Conservation (phyloP, 2,797 vertebrate species). For the Falco naumanni region DNA sequence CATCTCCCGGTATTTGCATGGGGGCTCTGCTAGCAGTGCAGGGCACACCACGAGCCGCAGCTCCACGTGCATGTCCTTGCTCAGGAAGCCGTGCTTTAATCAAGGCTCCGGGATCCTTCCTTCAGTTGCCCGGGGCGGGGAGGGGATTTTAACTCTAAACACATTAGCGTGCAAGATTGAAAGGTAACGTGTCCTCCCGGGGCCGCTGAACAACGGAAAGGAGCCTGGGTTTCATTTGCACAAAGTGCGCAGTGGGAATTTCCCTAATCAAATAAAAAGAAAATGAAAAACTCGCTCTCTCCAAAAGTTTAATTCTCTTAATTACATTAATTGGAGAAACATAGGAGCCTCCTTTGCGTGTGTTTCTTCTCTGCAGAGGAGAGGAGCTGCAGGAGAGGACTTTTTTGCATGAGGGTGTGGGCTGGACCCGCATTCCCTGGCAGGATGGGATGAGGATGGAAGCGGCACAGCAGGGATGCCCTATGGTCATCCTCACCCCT, state of each 20-base stretch:
- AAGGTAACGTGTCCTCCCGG: slow-evolving; percentile 78
- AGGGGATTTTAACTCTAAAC: slow-evolving; percentile 76
- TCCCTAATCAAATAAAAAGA: slow-evolving; percentile 84
- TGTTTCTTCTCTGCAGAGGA: neutral
- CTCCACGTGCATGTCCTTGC: neutral
- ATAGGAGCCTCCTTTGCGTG: slow-evolving; percentile 43
- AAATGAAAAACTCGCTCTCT: slow-evolving; percentile 79
- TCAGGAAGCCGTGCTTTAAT: slow-evolving; percentile 74
- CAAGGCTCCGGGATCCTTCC: slow-evolving; percentile 77
- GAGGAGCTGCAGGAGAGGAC: neutral
- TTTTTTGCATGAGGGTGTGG: neutral
- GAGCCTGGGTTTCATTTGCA: slow-evolving; percentile 82
- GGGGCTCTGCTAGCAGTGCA: neutral
- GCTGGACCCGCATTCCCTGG: accelerated
- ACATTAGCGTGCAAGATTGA: slow-evolving; percentile 78
- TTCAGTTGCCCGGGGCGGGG: slow-evolving; percentile 64
- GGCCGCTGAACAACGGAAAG: slow-evolving; percentile 72
- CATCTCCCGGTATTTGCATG: neutral
- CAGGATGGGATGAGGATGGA: neutral
- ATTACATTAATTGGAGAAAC: slow-evolving; percentile 82
- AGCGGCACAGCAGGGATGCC: neutral
- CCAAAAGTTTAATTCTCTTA: slow-evolving; percentile 81
- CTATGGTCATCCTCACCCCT: accelerated
- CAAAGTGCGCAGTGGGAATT: slow-evolving; percentile 74
- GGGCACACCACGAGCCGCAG: neutral